Evolutionary conservation across 1,140 invertebrate genomes (phyloP).

Genomic region (Macrobrachium rosenbergii): DNA sequence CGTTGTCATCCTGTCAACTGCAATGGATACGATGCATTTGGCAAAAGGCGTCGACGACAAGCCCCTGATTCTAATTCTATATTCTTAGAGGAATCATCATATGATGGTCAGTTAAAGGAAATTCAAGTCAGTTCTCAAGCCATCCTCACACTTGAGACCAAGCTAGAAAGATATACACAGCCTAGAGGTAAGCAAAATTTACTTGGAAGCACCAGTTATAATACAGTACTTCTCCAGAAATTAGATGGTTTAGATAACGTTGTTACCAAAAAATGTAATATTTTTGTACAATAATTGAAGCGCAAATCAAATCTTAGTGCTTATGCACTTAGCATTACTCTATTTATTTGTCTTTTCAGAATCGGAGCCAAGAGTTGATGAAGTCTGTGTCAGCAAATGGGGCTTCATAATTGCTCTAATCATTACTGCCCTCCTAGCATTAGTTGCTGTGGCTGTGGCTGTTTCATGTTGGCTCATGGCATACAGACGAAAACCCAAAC

Average conservation of each 20-base stretch:
- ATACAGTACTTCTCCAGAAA: not conserved
- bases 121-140: conserved; percentile 93
- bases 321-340: not conserved
- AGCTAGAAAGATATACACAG: conserved; percentile 78
- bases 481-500: conserved; percentile 86
- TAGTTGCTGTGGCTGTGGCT: conserved; percentile 92
- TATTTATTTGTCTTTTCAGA: conserved; percentile 38
- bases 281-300: too few species aligned
- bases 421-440: conserved; percentile 89
- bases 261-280: too few species aligned
- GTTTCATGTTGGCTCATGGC: conserved; percentile 96
- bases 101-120: conserved; percentile 87
- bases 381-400: conserved; percentile 93
- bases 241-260: too few species aligned
- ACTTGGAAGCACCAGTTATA: too few species aligned
- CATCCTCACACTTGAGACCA: conserved; percentile 89
- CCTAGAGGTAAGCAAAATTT: conserved; percentile 75
- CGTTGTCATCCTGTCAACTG: conserved; percentile 96
- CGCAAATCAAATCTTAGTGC: too few species aligned
- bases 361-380: conserved; percentile 75
- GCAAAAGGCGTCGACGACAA: conserved; percentile 79
- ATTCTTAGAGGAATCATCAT: conserved; percentile 69
- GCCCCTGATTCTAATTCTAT: conserved; percentile 66
- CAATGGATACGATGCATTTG: conserved; percentile 89
- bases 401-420: conserved; percentile 92